These are phyloP conservation scores for Corythornis madagascariensis DNA, from an alignment of 2,113 vertebrate species.

Conservation along the genomic window DNA sequence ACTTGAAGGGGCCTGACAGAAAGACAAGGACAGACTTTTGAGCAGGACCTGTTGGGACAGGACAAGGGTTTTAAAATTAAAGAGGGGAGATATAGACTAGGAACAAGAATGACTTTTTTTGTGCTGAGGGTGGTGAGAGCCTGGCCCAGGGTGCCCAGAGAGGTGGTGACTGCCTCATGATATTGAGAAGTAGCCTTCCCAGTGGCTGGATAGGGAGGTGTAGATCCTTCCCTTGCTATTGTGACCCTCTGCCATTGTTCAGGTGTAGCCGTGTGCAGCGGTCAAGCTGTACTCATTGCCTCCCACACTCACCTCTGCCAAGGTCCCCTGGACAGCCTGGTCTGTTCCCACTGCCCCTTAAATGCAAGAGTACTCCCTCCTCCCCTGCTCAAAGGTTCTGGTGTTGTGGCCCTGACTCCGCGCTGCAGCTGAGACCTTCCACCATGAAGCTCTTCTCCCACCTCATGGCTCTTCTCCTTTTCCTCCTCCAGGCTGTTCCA, in stretches of 20 bases:
- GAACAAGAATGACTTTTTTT: no score
- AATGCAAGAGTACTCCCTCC: not conserved
- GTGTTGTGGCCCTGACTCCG: not conserved
- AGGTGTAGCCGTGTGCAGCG: not conserved
- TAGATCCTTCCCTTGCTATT: not conserved
- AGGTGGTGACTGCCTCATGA: no score
- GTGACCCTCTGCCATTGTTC: slow-evolving; percentile 24
- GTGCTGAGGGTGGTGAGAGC: no score
- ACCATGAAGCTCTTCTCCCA: slow-evolving; percentile 22
- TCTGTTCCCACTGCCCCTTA: not conserved
- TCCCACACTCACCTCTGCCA: not conserved
- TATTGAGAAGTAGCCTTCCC: not conserved
- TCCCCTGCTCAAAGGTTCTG: not conserved
- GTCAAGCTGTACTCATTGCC: slow-evolving; percentile 3
- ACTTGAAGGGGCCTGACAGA: no score
- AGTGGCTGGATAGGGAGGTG: not conserved
- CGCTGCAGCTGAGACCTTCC: not conserved
- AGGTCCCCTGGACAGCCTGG: not conserved
- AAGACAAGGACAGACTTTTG: no score
- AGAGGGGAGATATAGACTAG: no score
- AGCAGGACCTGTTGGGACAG: no score
- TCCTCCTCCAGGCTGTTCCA: slow-evolving; percentile 48
- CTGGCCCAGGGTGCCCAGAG: no score
- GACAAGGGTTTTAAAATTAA: no score
- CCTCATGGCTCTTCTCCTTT: not conserved